Conservation (phyloP, 2,888 invertebrate species). For the Chymomyza amoena region DNA sequence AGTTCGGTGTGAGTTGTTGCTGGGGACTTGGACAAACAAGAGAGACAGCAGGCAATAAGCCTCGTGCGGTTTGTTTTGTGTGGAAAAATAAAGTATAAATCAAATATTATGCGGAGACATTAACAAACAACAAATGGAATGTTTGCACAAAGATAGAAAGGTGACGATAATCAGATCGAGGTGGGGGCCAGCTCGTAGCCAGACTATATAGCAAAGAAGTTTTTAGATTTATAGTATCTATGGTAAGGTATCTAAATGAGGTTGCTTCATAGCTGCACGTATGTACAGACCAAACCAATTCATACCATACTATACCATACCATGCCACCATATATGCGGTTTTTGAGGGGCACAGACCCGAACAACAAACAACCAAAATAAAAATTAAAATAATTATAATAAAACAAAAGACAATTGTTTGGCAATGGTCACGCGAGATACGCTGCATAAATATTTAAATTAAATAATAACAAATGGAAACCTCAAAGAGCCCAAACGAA, state of each 20-base stretch:
- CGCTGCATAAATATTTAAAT: constrained; percentile 70
- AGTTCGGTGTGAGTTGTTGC: constrained; percentile 11
- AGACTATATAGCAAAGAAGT: neutral
- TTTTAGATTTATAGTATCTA: neutral
- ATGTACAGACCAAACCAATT: constrained; percentile 14
- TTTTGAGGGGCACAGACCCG: neutral
- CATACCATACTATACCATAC: constrained; percentile 22
- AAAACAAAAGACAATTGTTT: constrained; percentile 15
- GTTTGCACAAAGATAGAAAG: neutral
- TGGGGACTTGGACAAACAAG: constrained; percentile 41
- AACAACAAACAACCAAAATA: neutral
- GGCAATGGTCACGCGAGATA: constrained; percentile 65
- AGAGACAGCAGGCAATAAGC: constrained; percentile 15
- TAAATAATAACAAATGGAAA: constrained; percentile 57
- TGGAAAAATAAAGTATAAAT: constrained; percentile 37
- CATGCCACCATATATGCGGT: constrained; percentile 10
- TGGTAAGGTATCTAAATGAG: constrained; percentile 31
- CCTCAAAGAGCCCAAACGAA: neutral
- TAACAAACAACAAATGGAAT: constrained; percentile 36
- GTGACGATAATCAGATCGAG: neutral
- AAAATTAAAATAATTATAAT: neutral
- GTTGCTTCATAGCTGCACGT: constrained; percentile 40
- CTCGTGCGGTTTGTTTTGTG: constrained; percentile 22
- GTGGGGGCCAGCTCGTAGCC: neutral
- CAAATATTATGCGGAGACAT: constrained; percentile 42